Base-by-base conservation (phyloP, 2,113 vertebrate species). In the Cinclus cinclus region DNA sequence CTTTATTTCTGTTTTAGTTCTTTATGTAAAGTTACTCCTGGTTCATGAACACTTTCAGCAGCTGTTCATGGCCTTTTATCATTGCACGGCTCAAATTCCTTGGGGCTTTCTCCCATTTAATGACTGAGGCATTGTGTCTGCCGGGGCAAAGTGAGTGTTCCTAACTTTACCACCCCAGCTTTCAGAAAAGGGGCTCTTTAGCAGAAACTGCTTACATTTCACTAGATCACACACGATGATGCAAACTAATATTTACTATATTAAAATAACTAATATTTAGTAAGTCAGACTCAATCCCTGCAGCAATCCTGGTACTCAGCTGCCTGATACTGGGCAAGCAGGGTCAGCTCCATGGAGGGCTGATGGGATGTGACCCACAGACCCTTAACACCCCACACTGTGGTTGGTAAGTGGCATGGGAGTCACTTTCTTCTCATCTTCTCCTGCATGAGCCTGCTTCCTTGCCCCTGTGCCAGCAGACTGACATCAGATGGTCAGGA, bases 51-150 rank as follows among this genome's bases (percentile, higher is more conserved):
- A 46, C 67, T 94, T 95, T 94, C 76, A 73, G 56, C 93, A 92
- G 92, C 76, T 95, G 89, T 60, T 96, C 37, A 11, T 30, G 28
- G 73, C 73, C 88, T 95, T 96, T 94, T 71, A 84, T 90, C 80
- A 73, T 55, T 47, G 83, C 47, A 50, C 42, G n/a, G 73, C 73
- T 84, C 80, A 76, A 76, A 82, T 82, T 96, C 69, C 89, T 90
- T 3, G 0, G 49, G 52, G 77, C 60, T 92, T 90, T 80, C 92
- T 82, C 68, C 77, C 73, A 64, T 69, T 76, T 7, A 9, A 13
- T 2, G 2, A 81, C 88, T 58, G 80, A 94, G 53, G 49, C 27
- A 71, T 65, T 42, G 3, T 22, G 49, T 71, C 86, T 90, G 88
- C 65, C 0, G 6, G 56, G 0, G 1, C 2, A 4, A 65, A 91